These are phyloP conservation scores for Coelogynopora nodosa DNA, from an alignment of 2,888 invertebrate species.

Conservation along the genomic window DNA sequence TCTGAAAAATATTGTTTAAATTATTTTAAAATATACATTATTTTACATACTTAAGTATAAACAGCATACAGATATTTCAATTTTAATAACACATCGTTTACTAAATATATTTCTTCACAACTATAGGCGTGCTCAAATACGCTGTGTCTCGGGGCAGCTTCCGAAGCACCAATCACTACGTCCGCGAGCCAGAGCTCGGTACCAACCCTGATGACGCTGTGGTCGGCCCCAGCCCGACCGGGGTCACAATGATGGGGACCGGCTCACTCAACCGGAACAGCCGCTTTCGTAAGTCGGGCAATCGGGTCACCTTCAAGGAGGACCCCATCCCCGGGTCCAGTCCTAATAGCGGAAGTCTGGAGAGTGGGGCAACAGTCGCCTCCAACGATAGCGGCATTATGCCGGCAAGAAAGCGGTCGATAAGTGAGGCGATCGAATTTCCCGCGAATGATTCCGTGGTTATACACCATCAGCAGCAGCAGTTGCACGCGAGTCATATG, in stretches of 20 bases:
- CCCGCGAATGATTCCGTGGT: no score
- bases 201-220: background rate
- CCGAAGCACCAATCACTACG: background rate
- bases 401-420: background rate
- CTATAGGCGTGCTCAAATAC: background rate
- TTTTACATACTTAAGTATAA: no score
- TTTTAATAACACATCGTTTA: no score
- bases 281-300: background rate
- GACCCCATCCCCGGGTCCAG: background rate
- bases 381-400: background rate
- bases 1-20: no score
- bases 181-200: background rate
- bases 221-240: background rate
- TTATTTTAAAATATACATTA: no score
- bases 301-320: slow-evolving; percentile 36
- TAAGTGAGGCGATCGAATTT: background rate
- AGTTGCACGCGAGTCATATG: background rate
- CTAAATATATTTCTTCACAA: no score
- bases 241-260: background rate
- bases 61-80: no score
- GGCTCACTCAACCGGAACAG: background rate
- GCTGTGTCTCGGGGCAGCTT: background rate
- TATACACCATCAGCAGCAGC: background rate
- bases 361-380: background rate
- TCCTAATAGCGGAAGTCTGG: background rate